Conservation (phyloP, 2,113 vertebrate species). For the Opisthocomus hoazin region DNA sequence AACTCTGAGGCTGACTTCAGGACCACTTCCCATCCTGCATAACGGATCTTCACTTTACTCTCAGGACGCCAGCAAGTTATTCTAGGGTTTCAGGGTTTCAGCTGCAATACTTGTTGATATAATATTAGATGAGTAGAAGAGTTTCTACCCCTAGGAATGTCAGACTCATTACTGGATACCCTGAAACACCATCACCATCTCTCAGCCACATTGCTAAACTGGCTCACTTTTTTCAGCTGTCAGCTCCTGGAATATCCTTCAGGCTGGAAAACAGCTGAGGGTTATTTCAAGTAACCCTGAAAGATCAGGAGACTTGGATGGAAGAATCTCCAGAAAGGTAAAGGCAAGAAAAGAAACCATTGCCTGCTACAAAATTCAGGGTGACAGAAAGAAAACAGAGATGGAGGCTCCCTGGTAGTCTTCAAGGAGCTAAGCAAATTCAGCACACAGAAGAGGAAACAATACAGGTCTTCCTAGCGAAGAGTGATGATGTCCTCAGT, state of each 20-base stretch:
- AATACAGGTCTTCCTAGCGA: not conserved
- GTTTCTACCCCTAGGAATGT: constrained; percentile 13
- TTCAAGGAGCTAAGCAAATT: not conserved
- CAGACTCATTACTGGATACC: constrained; percentile 29
- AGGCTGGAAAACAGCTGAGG: constrained; percentile 55
- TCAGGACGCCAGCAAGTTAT: not conserved
- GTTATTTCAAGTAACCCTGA: constrained; percentile 62
- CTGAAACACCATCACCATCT: constrained; percentile 27
- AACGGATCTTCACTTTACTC: not conserved
- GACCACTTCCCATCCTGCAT: not conserved
- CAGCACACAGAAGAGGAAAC: not conserved
- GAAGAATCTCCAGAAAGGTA: constrained; percentile 41
- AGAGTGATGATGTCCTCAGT: not conserved
- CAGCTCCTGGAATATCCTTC: constrained; percentile 50
- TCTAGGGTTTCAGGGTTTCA: not conserved
- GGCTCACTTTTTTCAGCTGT: constrained; percentile 54
- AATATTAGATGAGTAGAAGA: not conserved
- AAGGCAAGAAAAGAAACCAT: not conserved
- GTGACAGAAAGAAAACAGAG: not conserved
- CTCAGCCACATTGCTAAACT: constrained; percentile 40
- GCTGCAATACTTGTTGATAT: not conserved
- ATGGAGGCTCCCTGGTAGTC: not conserved
- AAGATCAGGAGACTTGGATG: constrained; percentile 30
- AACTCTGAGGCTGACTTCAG: not conserved
- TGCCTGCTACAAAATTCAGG: not conserved